Percentiles rank a stretch among this genome's conserved stretches.
Evolutionary conservation across 2,888 invertebrate genomes (phyloP).

Genomic region (Cremastinae sp.): DNA sequence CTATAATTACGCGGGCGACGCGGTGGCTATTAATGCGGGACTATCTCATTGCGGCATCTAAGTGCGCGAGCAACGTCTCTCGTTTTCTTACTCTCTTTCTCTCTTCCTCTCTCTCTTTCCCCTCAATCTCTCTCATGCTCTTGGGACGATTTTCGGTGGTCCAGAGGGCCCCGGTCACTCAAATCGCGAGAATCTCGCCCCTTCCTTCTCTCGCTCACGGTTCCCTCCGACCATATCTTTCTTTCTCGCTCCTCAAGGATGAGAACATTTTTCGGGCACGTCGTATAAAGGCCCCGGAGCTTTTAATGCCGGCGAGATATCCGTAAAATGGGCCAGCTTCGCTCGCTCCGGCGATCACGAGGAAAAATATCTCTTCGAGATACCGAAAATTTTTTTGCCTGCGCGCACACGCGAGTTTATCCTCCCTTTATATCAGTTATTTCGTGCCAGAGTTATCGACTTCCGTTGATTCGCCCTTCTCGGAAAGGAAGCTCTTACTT

Average conservation of each 20-base stretch:
- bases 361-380: constrained; percentile 48
- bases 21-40: constrained; percentile 72
- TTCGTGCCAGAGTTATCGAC: constrained; percentile 1
- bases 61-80: constrained; percentile 68
- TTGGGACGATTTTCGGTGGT: constrained; percentile 61
- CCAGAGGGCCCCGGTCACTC: constrained; percentile 54
- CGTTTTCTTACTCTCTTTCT: constrained; percentile 49
- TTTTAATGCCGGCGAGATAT: constrained; percentile 58
- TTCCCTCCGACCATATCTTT: constrained; percentile 6
- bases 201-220: constrained; percentile 12
- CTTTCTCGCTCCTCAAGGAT: constrained; percentile 40
- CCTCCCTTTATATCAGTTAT: constrained; percentile 15
- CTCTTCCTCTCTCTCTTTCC: constrained; percentile 33
- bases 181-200: constrained; percentile 48
- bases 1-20: constrained; percentile 74
- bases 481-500: too few relatives aligned
- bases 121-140: constrained; percentile 42
- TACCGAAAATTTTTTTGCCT: constrained; percentile 6
- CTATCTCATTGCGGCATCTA: constrained; percentile 75
- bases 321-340: constrained; percentile 31
- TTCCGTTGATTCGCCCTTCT: too few relatives aligned
- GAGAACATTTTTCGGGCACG: constrained; percentile 57
- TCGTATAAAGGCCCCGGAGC: constrained; percentile 54
- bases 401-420: not conserved
- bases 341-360: constrained; percentile 50